Conservation (phyloP, 1,140 invertebrate species). For the Acarapis woodi region DNA sequence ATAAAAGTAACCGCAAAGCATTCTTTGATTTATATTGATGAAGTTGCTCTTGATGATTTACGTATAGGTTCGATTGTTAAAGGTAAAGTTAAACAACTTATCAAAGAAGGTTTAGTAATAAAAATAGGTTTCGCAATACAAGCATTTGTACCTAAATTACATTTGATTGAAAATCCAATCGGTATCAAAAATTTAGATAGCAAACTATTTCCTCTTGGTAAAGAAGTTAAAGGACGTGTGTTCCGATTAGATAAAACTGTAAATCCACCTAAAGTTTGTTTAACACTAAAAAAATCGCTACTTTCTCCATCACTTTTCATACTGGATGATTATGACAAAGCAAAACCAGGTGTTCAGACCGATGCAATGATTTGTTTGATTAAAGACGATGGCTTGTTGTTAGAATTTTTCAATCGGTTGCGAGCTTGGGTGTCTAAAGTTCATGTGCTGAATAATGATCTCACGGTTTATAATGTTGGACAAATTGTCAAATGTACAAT, state of each 20-base stretch:
- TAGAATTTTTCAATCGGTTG: conserved; percentile 10
- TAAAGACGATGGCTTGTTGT: conserved; percentile 5
- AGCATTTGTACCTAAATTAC: conserved; percentile 18
- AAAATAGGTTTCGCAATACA: conserved; percentile 11
- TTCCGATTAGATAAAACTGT: conserved; percentile 2
- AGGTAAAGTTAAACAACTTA: conserved; percentile 19
- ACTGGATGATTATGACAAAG: conserved; percentile 11
- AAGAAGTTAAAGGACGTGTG: conserved; percentile 17
- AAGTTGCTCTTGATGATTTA: conserved; percentile 22
- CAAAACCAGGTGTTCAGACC: conserved; percentile 4
- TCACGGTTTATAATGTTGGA: too few species aligned
- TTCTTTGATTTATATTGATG: conserved; percentile 21
- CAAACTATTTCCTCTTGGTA: conserved; percentile 15
- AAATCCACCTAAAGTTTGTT: background rate
- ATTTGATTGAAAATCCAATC: conserved; percentile 21
- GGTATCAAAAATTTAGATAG: conserved; percentile 13
- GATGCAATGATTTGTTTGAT: conserved; percentile 7
- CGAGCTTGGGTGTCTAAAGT: conserved; percentile 8
- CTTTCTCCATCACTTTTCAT: conserved; percentile 9
- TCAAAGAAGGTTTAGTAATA: conserved; percentile 16
- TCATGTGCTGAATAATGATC: too few species aligned
- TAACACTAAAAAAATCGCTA: conserved; percentile 10
- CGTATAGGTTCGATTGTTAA: conserved; percentile 22
- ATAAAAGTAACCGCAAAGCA: conserved; percentile 9
- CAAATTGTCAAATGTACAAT: too few species aligned